A percentile compares a stretch with the other conserved stretches of the same genome.
Conservation (phyloP, 1,140 invertebrate species). For the Drosophila miranda region DNA sequence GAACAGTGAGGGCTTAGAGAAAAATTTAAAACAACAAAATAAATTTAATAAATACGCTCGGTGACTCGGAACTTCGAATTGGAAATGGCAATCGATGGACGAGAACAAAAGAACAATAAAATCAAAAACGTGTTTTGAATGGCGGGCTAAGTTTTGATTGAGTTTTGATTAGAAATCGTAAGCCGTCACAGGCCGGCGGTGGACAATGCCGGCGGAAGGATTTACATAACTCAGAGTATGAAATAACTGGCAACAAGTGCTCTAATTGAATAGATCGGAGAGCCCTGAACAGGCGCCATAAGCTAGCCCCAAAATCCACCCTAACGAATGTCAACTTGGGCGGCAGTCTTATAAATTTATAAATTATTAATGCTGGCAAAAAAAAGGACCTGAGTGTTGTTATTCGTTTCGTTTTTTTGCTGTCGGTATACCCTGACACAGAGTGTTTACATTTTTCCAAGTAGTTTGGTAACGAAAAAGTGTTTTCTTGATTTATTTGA, state of each 20-base stretch:
- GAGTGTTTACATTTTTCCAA: too few species aligned
- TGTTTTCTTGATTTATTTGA: too few species aligned
- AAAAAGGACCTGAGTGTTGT: constrained; percentile 34
- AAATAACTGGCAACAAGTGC: constrained; percentile 35
- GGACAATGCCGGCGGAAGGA: constrained; percentile 29
- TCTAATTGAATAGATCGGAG: constrained; percentile 42
- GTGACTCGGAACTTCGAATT: constrained; percentile 70
- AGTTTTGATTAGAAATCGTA: constrained; percentile 57
- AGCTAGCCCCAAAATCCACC: constrained; percentile 52
- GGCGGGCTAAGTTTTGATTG: constrained; percentile 49
- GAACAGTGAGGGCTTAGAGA: constrained; percentile 4
- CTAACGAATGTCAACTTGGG: constrained; percentile 5
- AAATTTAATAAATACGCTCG: constrained; percentile 57
- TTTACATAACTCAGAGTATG: constrained; percentile 52
- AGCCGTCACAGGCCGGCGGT: constrained; percentile 13
- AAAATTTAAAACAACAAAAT: constrained; percentile 39
- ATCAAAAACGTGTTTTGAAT: constrained; percentile 19
- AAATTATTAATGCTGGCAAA: constrained; percentile 37
- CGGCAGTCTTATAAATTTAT: constrained; percentile 36
- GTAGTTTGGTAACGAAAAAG: too few species aligned
- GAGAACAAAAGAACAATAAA: neutral
- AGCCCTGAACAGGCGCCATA: constrained; percentile 40
- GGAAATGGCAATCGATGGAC: constrained; percentile 43
- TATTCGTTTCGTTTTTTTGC: constrained; percentile 45
- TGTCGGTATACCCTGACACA: neutral